Evolutionary conservation across 2,888 invertebrate genomes (phyloP).

Genomic region (Coenonympha arcania): DNA sequence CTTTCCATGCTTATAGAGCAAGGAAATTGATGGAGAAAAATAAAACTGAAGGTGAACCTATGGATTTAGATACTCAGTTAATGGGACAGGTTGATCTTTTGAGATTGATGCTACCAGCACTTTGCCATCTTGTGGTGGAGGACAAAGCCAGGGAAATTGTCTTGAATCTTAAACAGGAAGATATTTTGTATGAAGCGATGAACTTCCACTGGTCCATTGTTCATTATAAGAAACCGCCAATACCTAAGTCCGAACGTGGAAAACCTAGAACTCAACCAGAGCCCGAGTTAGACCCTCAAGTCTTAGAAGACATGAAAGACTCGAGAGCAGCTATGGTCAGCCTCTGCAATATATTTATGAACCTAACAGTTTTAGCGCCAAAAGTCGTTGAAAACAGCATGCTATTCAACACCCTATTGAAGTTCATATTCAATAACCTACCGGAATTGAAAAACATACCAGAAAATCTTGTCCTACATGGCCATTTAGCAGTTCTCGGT

Average conservation of each 20-base stretch:
- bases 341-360: slow-evolving; percentile 93
- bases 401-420: slow-evolving; percentile 84
- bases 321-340: slow-evolving; percentile 89
- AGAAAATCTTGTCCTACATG: slow-evolving; percentile 88
- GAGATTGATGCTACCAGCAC: slow-evolving; percentile 87
- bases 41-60: slow-evolving; percentile 72
- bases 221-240: slow-evolving; percentile 85
- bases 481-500: slow-evolving; percentile 88
- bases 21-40: slow-evolving; percentile 80
- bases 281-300: slow-evolving; percentile 81
- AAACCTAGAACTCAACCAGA: slow-evolving; percentile 84
- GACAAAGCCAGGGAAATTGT: slow-evolving; percentile 88
- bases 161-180: slow-evolving; percentile 84
- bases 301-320: slow-evolving; percentile 87
- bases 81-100: slow-evolving; percentile 81
- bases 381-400: slow-evolving; percentile 85
- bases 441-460: slow-evolving; percentile 87
- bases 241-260: slow-evolving; percentile 85
- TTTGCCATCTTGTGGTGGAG: slow-evolving; percentile 93
- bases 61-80: slow-evolving; percentile 60
- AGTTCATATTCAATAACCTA: slow-evolving; percentile 88
- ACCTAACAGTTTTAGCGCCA: slow-evolving; percentile 89
- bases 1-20: slow-evolving; percentile 82
- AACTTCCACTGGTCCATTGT: slow-evolving; percentile 91
- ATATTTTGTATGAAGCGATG: slow-evolving; percentile 84